Base-by-base conservation (phyloP, 2,797 vertebrate species). In the Macropus fuliginosus region DNA sequence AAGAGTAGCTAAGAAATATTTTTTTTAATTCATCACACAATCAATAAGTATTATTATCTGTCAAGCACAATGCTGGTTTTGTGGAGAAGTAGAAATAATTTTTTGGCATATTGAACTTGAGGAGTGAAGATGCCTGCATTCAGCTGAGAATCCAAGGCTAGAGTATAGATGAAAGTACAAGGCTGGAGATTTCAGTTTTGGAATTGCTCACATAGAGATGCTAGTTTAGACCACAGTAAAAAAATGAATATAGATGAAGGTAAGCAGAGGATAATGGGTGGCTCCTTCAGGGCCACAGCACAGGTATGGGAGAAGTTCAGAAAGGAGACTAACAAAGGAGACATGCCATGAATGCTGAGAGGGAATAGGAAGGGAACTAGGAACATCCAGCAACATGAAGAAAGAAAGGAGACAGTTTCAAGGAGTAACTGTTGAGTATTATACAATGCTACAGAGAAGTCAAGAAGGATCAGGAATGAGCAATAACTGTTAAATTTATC, bases 151-250 rank as follows among this genome's bases (percentile, higher is more conserved):
- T n/a, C 16, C 21, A 57, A 87, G 11, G 16, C 6, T 28, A 31
- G 50, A 28, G 16, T 24, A 6, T 0, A 21, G 40, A 91, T 11
- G 34, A 74, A 10, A 8, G 31, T 11, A 27, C 34, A n/a, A 54
- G 14, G n/a, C 29, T 62, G 31, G 34, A 74, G 16, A 40, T 81
- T 21, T 46, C n/a, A 1, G 46, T 81, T 81, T 81, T 50, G 34
- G 46, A 93, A 54, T 59, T 87, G 57, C 10, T n/a, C 24, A 12
- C 27, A 54, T 91, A 5, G 24, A 46, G 21, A 3, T 46, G 40
- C 6, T 81, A 1, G 28, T 2, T 56, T 55, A 81, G 56, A 13
- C 5, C 14, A 0, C 29, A 31, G 0, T 29, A 54, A 55, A 74
- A 57, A 9, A 56, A 0, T 28, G 46, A 92, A 55, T 55, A 18